These are phyloP conservation scores for Indri indri DNA, from an alignment of 2,113 vertebrate genomes.

Conservation along the genomic window DNA sequence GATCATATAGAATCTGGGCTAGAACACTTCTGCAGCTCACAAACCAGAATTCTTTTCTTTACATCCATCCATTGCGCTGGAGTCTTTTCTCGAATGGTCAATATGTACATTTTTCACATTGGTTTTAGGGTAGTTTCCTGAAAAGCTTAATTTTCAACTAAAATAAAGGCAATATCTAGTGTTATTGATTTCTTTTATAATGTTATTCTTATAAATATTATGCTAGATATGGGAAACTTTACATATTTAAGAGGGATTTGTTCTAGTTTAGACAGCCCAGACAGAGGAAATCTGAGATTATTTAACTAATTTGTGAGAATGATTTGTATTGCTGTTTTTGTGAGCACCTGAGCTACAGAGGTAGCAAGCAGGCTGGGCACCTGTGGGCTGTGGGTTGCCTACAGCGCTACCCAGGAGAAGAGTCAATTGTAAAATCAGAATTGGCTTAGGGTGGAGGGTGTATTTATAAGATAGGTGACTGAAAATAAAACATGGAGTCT, in stretches of 20 bases:
- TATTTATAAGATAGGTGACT: not conserved
- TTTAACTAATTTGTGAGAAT: not conserved
- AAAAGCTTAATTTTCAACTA: conserved; percentile 28
- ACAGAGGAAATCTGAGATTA: not conserved
- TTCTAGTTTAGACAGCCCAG: not conserved
- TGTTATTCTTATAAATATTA: not conserved
- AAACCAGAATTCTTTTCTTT: not conserved
- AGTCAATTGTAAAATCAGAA: not conserved
- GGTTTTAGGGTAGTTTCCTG: not conserved
- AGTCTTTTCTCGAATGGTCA: not conserved
- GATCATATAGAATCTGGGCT: not conserved
- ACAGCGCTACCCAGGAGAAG: not conserved
- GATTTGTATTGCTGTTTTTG: not conserved
- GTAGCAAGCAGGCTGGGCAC: not conserved
- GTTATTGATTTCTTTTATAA: not conserved
- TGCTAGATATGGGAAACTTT: not conserved
- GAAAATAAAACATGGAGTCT: not conserved
- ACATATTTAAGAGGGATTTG: not conserved
- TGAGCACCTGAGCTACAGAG: not conserved
- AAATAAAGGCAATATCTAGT: not conserved
- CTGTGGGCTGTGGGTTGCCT: too few species aligned
- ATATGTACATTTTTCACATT: not conserved
- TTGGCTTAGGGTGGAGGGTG: not conserved
- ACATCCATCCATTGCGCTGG: not conserved
- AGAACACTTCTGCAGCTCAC: not conserved